A percentile compares a stretch with the other conserved stretches of the same genome.
Conservation (phyloP, 2,797 vertebrate species). For the Chloroceryle inda region DNA sequence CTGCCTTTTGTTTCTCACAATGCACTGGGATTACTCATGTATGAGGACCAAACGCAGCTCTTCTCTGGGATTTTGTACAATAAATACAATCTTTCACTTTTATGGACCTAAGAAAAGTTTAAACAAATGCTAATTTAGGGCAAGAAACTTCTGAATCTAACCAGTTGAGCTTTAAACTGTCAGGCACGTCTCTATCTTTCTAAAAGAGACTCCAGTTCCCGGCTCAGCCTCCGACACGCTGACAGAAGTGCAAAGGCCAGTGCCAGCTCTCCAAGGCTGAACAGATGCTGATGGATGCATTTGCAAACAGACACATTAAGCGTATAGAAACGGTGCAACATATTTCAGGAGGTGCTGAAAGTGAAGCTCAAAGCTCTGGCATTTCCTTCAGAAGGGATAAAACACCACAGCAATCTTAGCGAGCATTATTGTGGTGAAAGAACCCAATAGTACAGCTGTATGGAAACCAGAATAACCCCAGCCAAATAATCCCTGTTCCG, state of each 20-base stretch:
- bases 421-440: background rate
- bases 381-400: constrained; percentile 30
- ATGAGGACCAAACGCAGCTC: background rate
- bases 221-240: background rate
- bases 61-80: background rate
- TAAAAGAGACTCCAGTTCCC: background rate
- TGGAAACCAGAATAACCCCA: background rate
- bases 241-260: background rate
- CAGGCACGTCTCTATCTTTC: background rate
- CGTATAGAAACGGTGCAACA: background rate
- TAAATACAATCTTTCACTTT: background rate
- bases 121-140: background rate
- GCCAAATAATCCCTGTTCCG: background rate
- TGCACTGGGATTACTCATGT: background rate
- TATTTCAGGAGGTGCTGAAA: constrained; percentile 1
- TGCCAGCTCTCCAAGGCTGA: background rate
- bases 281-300: background rate
- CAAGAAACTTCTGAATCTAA: background rate
- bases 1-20: background rate
- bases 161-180: background rate
- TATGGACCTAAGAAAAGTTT: background rate
- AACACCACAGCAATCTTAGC: background rate
- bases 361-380: background rate
- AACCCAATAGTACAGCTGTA: background rate
- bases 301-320: background rate